Percentiles rank a stretch among this genome's conserved stretches.
Evolutionary conservation across 2,113 vertebrate species (phyloP).

Genomic region (Platichthys stellatus): DNA sequence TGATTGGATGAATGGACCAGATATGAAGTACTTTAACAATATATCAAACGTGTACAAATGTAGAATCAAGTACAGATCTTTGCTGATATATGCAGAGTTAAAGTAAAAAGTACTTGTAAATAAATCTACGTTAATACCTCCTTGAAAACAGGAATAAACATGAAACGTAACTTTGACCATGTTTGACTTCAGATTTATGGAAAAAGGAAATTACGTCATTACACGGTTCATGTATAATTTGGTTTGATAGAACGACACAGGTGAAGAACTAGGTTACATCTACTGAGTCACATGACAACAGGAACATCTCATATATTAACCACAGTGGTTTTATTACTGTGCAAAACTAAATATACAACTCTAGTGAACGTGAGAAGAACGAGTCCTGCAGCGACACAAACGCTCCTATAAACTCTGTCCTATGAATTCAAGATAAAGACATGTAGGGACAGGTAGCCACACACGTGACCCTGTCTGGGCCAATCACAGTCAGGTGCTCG

Average conservation of each 20-base stretch:
- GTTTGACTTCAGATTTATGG: conserved; percentile 72
- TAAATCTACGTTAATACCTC: too few species aligned
- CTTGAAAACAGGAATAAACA: too few species aligned
- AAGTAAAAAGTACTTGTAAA: too few species aligned
- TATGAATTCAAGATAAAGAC: conserved; percentile 19
- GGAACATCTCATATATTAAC: conserved; percentile 80
- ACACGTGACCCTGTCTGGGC: conserved; percentile 50
- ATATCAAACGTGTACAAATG: too few species aligned
- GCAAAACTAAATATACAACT: conserved; percentile 80
- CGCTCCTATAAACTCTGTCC: conserved; percentile 52
- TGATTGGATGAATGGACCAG: too few species aligned
- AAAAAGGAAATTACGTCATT: conserved; percentile 45
- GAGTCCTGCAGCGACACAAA: conserved; percentile 56
- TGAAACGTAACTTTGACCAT: conserved; percentile 18
- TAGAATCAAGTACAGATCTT: too few species aligned
- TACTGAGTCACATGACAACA: conserved; percentile 74
- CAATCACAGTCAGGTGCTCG: conserved; percentile 40
- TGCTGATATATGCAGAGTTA: too few species aligned
- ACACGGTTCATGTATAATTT: conserved; percentile 71
- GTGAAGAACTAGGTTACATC: conserved; percentile 65
- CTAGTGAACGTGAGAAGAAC: conserved; percentile 73
- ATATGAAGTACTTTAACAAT: too few species aligned
- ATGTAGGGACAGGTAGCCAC: conserved; percentile 4
- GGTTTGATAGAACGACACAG: conserved; percentile 66
- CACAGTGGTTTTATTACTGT: conserved; percentile 76